Evolutionary conservation across 2,888 invertebrate species (phyloP).

Genomic region (Calliopum simillimum): DNA sequence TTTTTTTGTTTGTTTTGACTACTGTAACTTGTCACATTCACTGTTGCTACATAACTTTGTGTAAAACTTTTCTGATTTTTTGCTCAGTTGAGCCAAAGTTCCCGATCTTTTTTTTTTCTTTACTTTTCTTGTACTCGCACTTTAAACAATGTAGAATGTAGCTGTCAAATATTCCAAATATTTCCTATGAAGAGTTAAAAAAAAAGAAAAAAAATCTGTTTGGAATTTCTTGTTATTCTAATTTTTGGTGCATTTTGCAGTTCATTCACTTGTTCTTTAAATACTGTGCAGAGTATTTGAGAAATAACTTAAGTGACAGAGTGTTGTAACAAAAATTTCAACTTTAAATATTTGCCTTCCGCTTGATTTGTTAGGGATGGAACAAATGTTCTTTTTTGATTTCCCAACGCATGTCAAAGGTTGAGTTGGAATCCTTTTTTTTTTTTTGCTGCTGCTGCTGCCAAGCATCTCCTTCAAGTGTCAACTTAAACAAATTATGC

Average conservation of each 20-base stretch:
- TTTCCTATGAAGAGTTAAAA: not conserved
- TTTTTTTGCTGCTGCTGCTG: not conserved
- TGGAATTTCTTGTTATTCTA: too few relatives aligned
- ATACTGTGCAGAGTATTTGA: too few relatives aligned
- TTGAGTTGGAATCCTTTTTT: not conserved
- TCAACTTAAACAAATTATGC: slow-evolving; percentile 32
- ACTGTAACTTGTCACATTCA: too few relatives aligned
- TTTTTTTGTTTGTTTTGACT: too few relatives aligned
- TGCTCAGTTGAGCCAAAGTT: slow-evolving; percentile 12
- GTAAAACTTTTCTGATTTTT: slow-evolving; percentile 23
- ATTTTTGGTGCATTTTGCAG: too few relatives aligned
- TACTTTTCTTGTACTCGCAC: not conserved
- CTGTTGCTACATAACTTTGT: not conserved
- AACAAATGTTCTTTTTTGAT: slow-evolving; percentile 10
- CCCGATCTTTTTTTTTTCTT: slow-evolving; percentile 4
- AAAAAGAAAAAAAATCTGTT: too few relatives aligned
- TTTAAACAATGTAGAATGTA: slow-evolving; percentile 15
- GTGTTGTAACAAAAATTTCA: not conserved
- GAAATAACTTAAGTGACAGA: not conserved
- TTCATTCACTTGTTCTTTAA: too few relatives aligned
- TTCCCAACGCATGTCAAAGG: not conserved
- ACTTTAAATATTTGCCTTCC: slow-evolving; percentile 16
- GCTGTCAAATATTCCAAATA: slow-evolving; percentile 23
- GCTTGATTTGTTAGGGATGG: slow-evolving; percentile 31
- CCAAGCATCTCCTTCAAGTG: slow-evolving; percentile 2